phyloP scores from a whole-genome alignment of 2,113 vertebrate species.

The Albula goreensis region DNA sequence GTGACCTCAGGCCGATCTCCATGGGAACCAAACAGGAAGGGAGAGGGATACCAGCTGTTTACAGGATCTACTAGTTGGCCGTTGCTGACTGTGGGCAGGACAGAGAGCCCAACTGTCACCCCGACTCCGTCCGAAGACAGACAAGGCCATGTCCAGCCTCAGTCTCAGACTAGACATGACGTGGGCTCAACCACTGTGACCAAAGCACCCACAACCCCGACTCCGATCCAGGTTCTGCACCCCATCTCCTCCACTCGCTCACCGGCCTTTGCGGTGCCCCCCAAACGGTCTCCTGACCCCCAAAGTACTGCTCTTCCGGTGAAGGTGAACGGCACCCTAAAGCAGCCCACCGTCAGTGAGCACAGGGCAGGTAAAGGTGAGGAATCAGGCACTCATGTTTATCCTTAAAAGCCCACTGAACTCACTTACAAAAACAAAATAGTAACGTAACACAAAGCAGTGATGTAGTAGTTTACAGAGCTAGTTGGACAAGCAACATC shows the following conservation, averaged over 20 bases:
- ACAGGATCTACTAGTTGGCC: background rate
- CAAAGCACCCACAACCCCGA: conserved; percentile 15
- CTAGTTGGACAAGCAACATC: no score
- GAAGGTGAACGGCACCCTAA: background rate
- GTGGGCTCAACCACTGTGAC: conserved; percentile 16
- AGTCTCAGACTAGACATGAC: conserved; percentile 19
- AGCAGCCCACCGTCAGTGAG: background rate
- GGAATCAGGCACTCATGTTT: background rate
- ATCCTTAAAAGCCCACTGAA: background rate
- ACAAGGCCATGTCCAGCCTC: conserved; percentile 16
- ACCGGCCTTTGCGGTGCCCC: background rate
- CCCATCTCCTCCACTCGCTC: background rate
- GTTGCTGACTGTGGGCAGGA: background rate
- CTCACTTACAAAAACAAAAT: no score
- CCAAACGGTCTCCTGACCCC: conserved; percentile 11
- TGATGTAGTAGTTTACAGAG: no score
- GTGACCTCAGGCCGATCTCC: background rate
- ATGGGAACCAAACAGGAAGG: background rate
- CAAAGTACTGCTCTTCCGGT: background rate
- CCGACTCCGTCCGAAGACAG: background rate
- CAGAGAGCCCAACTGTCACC: background rate
- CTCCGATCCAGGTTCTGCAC: background rate
- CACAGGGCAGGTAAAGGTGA: conserved; percentile 29
- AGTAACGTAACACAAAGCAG: no score
- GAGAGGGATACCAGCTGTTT: background rate